Evolutionary conservation across 2,888 invertebrate species (phyloP).

Genomic region (Plagiodera versicolora): DNA sequence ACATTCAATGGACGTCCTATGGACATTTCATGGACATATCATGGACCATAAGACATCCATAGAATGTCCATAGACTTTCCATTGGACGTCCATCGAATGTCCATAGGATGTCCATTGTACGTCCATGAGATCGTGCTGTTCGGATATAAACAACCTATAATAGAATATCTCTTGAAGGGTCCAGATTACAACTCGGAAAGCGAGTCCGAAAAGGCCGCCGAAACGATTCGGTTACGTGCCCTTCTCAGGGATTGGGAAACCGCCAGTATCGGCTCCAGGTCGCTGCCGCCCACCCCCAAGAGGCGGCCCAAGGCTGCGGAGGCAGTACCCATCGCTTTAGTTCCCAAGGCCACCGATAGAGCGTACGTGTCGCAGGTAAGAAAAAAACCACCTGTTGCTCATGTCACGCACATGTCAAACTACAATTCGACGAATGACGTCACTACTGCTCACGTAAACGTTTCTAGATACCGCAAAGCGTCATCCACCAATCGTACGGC

Average conservation of each 20-base stretch:
- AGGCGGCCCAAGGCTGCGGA: slow-evolving; percentile 44
- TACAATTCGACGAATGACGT: too few relatives aligned
- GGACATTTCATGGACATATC: too few relatives aligned
- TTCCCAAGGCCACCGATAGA: slow-evolving; percentile 31
- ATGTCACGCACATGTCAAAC: too few relatives aligned
- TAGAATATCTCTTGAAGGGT: slow-evolving; percentile 59
- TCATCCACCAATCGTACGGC: slow-evolving; percentile 53
- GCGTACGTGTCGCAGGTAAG: slow-evolving; percentile 38
- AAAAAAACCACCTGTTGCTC: too few relatives aligned
- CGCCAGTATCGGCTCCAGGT: slow-evolving; percentile 64
- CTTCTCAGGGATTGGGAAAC: slow-evolving; percentile 78
- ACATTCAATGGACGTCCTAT: too few relatives aligned
- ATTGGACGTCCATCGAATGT: too few relatives aligned
- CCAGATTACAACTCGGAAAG: slow-evolving; percentile 79
- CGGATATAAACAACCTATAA: too few relatives aligned
- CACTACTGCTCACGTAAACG: too few relatives aligned
- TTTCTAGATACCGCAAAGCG: slow-evolving; percentile 47
- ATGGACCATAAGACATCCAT: too few relatives aligned
- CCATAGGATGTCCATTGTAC: too few relatives aligned
- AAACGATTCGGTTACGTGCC: slow-evolving; percentile 67
- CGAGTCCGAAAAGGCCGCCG: slow-evolving; percentile 72
- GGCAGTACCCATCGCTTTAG: slow-evolving; percentile 15
- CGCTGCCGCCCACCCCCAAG: slow-evolving; percentile 59
- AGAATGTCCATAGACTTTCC: too few relatives aligned
- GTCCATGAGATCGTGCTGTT: too few relatives aligned